phyloP scores from a whole-genome alignment of 1,140 invertebrate species.

The Drosophila asahinai region DNA sequence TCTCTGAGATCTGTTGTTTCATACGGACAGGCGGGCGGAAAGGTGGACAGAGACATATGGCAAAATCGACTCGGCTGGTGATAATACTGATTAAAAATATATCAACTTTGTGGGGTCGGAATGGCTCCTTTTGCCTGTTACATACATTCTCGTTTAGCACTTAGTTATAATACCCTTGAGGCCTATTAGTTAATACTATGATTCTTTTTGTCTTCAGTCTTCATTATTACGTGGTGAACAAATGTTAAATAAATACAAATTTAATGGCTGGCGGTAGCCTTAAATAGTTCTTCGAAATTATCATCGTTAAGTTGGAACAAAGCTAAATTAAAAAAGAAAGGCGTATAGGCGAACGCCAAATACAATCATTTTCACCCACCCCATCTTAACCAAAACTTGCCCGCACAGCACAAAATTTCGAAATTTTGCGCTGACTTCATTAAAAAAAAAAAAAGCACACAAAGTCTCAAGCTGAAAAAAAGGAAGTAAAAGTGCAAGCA shows the following conservation, averaged over 20 bases:
- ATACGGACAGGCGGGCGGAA: too few relatives aligned
- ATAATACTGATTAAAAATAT: too few relatives aligned
- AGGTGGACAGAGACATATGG: too few relatives aligned
- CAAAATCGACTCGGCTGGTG: too few relatives aligned
- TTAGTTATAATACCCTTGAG: too few relatives aligned
- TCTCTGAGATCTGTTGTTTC: too few relatives aligned
- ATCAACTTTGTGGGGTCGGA: too few relatives aligned
- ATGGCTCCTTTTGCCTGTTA: too few relatives aligned
- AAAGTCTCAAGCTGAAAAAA: constrained; percentile 10
- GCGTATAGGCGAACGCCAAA: constrained; percentile 53
- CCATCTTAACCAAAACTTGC: constrained; percentile 35
- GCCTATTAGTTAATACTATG: too few relatives aligned
- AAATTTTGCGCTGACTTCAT: constrained; percentile 78
- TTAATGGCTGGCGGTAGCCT: neutral
- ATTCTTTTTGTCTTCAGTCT: neutral
- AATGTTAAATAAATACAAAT: neutral
- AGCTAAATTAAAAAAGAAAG: constrained; percentile 67
- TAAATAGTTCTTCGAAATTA: constrained; percentile 35
- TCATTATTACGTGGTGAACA: too few relatives aligned
- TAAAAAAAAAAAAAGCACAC: constrained; percentile 41
- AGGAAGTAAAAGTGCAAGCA: constrained; percentile 62
- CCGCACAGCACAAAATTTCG: constrained; percentile 60
- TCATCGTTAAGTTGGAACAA: constrained; percentile 37
- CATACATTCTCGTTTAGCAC: too few relatives aligned
- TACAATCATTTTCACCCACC: constrained; percentile 16